Evolutionary conservation across 2,888 invertebrate species (phyloP), one percentile per base, ranked within the genome.

Genomic region (Phrixothrix hirtus): DNA sequence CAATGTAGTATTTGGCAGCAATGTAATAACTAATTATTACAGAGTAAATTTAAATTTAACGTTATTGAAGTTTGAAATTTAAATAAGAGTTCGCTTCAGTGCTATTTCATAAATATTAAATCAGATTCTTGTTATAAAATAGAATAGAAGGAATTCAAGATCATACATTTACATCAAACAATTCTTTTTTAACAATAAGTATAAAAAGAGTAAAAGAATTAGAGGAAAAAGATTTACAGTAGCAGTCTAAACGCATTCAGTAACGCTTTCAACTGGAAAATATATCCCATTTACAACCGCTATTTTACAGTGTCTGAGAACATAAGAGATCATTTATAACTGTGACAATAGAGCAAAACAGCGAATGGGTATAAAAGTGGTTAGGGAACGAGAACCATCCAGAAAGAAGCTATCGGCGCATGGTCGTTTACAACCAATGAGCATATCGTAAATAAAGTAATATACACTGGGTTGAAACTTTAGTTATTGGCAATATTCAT

Each of bases 311-410:
- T 65, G 63, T 60, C 60, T 57, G 48, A 54, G 57, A 52, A 62
- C 63, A 61, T 66, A 64, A 66, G 65, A 57, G 62, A 70, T 68
- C 70, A 69, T 70, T 70, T 70, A 70, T 70, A 66, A 68, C 63
- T 59, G 62, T 61, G 68, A 69, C 70, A 70, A 70, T 69, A 62
- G 69, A 58, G 61, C 61, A 67, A 68, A 64, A 64, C 62, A 61
- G 66, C 65, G 64, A 65, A 66, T 64, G 58, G 66, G 60, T 64
- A 61, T 64, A 65, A 68, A 64, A 65, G 60, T 60, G 57, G 63
- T 62, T 63, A 61, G 48, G 48, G 55, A 57, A 56, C 57, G 55
- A 37, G 58, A 58, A 55, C 61, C 59, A 60, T 54, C 59, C 59
- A 57, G 49, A 58, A 51, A 55, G 49, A 57, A 54, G 58, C 55